Base-by-base conservation (phyloP, 2,888 invertebrate species). In the Eurois occulta region DNA sequence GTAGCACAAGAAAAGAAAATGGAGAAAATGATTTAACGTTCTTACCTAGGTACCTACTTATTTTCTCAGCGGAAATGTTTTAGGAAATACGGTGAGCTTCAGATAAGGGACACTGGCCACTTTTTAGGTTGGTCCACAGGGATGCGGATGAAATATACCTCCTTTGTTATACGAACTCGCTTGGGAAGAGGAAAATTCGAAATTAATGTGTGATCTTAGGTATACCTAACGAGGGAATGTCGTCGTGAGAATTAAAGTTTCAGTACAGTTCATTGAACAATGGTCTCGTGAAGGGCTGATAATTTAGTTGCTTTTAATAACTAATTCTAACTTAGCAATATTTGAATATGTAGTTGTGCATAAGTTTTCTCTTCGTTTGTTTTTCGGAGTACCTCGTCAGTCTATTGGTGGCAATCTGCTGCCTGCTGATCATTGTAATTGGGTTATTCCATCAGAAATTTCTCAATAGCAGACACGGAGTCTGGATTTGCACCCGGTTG, bases 21-120 rank as follows among this genome's bases (percentile, higher is more conserved):
- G 18, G 38, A 52, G 13, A 70, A 58, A 77, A 83, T 55, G 7
- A 77, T 66, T 62, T 78, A 41, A 65, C 18, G 65, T 65, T 41
- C 16, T n/a, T 41, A 65, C 41, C 41, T 71, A n/a, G n/a, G n/a
- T n/a, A 43, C 28, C 48, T 65, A 72, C 21, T 69, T 69, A 58
- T 48, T 68, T 71, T 81, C 52, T 58, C 58, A 18, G 43, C 21
- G 58, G 60, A 65, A 72, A 77, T 78, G 35, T 48, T 74, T 74
- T 58, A 83, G 72, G 60, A 72, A 86, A 86, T 62, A 78, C 66
- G 64, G 80, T 80, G 35, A 72, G 68, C 69, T 64, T 66, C 58
- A 72, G 62, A 66, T 75, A 77, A 60, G 64, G 77, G 73, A 64
- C 71, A 66, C 28, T 58, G 66, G 71, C 62, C 46, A 84, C 68